Evolutionary conservation across 2,113 vertebrate genomes (phyloP).

Genomic region (Alligator sinensis): DNA sequence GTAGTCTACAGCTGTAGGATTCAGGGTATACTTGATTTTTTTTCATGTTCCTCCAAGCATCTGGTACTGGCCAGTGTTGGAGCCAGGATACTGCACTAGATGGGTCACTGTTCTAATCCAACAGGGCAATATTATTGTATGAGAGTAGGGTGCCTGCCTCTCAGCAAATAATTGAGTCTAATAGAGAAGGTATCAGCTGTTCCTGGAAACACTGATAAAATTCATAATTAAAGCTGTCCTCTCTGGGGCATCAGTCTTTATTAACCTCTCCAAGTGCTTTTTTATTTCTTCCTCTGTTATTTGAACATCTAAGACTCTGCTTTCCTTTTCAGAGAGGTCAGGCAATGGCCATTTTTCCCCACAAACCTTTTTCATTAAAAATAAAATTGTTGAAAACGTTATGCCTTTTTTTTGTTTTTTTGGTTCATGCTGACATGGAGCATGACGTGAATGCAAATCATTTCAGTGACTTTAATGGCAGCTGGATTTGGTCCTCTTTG

Average conservation of each 20-base stretch:
- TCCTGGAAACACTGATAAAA: slow-evolving; percentile 20
- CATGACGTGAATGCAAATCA: background rate
- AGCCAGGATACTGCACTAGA: background rate
- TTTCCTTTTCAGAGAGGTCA: background rate
- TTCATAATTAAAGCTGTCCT: slow-evolving; percentile 11
- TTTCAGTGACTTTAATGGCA: background rate
- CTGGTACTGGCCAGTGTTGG: background rate
- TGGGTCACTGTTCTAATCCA: background rate
- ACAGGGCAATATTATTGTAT: background rate
- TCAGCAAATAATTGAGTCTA: background rate
- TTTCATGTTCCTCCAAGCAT: background rate
- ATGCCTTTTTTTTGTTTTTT: background rate
- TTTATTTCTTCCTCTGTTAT: slow-evolving; percentile 28
- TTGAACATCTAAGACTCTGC: background rate
- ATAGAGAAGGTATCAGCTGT: background rate
- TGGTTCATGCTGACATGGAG: no score
- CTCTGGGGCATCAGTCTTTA: background rate
- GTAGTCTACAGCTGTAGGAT: background rate
- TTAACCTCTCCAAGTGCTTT: background rate
- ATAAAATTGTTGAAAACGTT: background rate
- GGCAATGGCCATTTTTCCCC: background rate
- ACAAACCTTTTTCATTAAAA: background rate
- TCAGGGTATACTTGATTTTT: background rate
- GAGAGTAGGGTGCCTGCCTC: background rate
- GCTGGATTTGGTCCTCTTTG: background rate